Evolutionary conservation across 2,888 invertebrate genomes (phyloP).

Genomic region (Antheraea yamamai): DNA sequence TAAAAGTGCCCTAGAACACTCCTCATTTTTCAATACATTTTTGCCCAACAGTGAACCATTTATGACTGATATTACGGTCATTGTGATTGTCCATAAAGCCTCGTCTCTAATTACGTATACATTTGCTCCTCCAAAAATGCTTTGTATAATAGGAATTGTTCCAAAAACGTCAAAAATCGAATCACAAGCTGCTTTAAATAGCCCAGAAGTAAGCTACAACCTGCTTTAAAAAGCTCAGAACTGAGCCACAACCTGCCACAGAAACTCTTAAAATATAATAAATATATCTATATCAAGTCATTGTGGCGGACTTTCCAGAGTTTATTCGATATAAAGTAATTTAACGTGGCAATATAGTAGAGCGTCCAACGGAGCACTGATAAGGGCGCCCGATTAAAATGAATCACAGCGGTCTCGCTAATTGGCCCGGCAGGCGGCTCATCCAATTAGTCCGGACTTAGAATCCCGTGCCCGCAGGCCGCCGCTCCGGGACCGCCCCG

Average conservation of each 20-base stretch:
- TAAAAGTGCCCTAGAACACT: too few species aligned
- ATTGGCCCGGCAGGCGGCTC: constrained; percentile 73
- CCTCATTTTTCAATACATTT: background rate
- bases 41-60: background rate
- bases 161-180: too few species aligned
- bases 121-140: background rate
- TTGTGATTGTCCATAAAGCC: background rate
- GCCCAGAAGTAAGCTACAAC: background rate
- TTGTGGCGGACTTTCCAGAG: background rate
- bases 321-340: constrained; percentile 6
- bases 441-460: constrained; percentile 81
- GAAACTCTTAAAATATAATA: background rate
- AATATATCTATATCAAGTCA: too few species aligned
- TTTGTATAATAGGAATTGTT: background rate
- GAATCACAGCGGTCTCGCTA: constrained; percentile 77
- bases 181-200: background rate
- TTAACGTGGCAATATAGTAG: constrained; percentile 29
- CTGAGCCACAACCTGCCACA: background rate
- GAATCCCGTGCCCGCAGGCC: constrained; percentile 71
- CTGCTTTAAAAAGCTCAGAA: background rate
- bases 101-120: background rate
- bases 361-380: constrained; percentile 52
- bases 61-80: background rate
- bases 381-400: constrained; percentile 78
- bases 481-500: constrained; percentile 41